Evolutionary conservation across 2,797 vertebrate species (phyloP), one percentile per base, ranked within the genome.

Genomic region (Lagorchestes hirsutus): DNA sequence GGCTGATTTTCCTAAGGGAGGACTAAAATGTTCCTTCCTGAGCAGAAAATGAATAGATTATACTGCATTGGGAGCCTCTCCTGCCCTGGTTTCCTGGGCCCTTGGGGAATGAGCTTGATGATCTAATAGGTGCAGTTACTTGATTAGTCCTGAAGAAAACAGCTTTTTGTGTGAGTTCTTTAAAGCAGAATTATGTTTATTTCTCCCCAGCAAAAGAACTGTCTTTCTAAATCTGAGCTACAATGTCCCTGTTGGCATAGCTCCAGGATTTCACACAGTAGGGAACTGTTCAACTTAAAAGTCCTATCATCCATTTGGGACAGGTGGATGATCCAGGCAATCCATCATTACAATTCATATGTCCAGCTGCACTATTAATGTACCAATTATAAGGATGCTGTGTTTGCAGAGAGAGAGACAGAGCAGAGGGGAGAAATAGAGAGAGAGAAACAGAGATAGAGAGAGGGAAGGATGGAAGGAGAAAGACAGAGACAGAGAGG

Each of bases 81-180:
- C 34, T 96, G 97, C 55, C 97, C 98, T 97, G 96, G 95, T 96
- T 98, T 98, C 40, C 97, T 74, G 74, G 93, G 93, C 96, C 93
- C 96, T 95, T 16, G 97, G 95, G 97, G 95, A 4, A 91, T 95
- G 87, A 59, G 95, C 90, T 97, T 91, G 96, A 91, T 96, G 95
- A 96, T 96, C 90, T 96, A 57, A 59, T 57, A 95, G 96, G 92
- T 92, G 27, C 28, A 97, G 93, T 90, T 96, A 97, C 40, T 54
- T 92, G 62, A 58, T 93, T 62, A 95, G 31, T 57, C 92, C n/a
- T 95, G 31, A 98, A 93, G 59, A 95, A 92, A 67, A 94, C 91
- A 93, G 54, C 87, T 95, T 93, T 91, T 96, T 95, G 28, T 74
- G 56, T 94, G 92, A 95, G 31, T 24, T 58, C 92, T 96, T 91